Conservation (phyloP, 1,140 invertebrate species). For the Bemisia tabaci region DNA sequence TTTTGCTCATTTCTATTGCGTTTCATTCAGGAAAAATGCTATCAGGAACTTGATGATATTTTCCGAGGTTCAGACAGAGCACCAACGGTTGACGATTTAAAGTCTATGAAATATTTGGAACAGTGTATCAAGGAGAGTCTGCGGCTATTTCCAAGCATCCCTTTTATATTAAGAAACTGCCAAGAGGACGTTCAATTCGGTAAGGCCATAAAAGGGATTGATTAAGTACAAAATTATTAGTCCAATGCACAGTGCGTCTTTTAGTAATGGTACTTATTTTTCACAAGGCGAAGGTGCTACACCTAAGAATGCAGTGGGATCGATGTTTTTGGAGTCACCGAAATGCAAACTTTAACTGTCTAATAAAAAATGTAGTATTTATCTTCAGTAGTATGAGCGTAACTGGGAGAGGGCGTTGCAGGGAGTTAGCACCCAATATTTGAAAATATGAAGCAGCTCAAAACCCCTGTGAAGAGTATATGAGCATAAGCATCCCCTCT, state of each 20-base stretch:
- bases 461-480: too few species aligned
- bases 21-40: slow-evolving; percentile 34
- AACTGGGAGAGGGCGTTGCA: too few species aligned
- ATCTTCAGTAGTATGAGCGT: too few species aligned
- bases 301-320: slow-evolving; percentile 34
- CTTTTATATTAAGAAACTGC: slow-evolving; percentile 32
- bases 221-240: too few species aligned
- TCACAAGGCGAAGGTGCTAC: slow-evolving; percentile 34
- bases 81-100: slow-evolving; percentile 33
- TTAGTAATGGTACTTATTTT: too few species aligned
- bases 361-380: too few species aligned
- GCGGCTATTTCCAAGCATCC: slow-evolving; percentile 36
- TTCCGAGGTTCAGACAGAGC: slow-evolving; percentile 29
- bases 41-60: slow-evolving; percentile 38
- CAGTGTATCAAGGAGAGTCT: slow-evolving; percentile 32
- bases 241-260: too few species aligned
- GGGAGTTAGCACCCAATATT: too few species aligned
- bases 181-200: slow-evolving; percentile 24
- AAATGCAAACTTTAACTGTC: too few species aligned
- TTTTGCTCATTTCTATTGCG: slow-evolving; percentile 1
- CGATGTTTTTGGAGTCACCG: slow-evolving; percentile 37
- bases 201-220: too few species aligned
- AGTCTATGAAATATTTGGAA: slow-evolving; percentile 36
- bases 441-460: too few species aligned
- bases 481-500: too few species aligned